These are phyloP conservation scores for Aplysina aerophoba DNA, from an alignment of 37 sponge, comb jelly and placozoan genomes.

Conservation along the genomic window DNA sequence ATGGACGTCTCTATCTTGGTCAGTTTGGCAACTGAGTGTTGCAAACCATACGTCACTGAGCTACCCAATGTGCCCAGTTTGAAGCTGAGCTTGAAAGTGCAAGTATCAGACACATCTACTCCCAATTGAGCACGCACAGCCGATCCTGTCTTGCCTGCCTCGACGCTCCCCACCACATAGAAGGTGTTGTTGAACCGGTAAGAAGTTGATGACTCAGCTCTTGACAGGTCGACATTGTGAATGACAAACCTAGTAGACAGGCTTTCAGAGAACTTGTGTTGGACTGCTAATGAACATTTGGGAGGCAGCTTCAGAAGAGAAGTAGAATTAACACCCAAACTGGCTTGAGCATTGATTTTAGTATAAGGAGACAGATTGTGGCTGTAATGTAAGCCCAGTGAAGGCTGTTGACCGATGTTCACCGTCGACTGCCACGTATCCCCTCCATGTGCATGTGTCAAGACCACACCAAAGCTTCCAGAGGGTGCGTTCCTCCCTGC, in stretches of 20 bases:
- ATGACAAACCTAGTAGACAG: neutral
- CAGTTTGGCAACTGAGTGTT: conserved; percentile 52
- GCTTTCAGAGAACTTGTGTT: conserved; percentile 1
- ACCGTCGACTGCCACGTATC: neutral
- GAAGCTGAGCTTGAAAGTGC: conserved; percentile 41
- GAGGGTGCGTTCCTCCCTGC: neutral
- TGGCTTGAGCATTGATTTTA: neutral
- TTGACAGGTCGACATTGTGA: conserved; percentile 16
- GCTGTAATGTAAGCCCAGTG: conserved; percentile 3
- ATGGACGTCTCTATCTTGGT: conserved; percentile 55
- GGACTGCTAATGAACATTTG: conserved; percentile 10
- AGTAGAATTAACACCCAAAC: neutral
- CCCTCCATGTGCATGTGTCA: neutral
- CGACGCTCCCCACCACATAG: neutral
- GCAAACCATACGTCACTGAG: conserved; percentile 58
- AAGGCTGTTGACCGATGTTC: neutral
- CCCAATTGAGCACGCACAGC: conserved; percentile 5
- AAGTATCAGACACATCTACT: conserved; percentile 8
- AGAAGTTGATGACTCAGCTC: neutral
- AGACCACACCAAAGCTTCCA: neutral
- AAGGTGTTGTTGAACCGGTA: neutral
- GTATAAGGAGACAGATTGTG: neutral
- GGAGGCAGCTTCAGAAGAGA: conserved; percentile 24
- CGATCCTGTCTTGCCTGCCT: conserved; percentile 2
- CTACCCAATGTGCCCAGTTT: conserved; percentile 51